Conservation (phyloP, 2,888 invertebrate genomes). For the Hypomecis punctinalis region DNA sequence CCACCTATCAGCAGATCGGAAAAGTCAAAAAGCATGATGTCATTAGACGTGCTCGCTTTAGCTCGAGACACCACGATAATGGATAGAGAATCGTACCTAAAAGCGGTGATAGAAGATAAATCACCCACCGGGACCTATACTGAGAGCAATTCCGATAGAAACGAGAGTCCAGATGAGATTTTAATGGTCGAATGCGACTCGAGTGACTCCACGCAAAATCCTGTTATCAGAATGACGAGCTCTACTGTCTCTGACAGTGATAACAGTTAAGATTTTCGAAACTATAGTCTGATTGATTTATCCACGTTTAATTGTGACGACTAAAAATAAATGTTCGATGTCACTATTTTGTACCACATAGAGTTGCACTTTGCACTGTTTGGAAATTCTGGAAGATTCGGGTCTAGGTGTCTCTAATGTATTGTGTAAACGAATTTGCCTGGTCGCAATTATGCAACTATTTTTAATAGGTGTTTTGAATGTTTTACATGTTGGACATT, state of each 20-base stretch:
- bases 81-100: constrained; percentile 77
- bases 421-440: constrained; percentile 2
- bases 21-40: constrained; percentile 81
- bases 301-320: neutral
- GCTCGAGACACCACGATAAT: constrained; percentile 73
- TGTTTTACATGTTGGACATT: constrained; percentile 10
- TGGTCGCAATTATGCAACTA: constrained; percentile 8
- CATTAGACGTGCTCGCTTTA: constrained; percentile 73
- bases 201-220: constrained; percentile 78
- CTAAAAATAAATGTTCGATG: constrained; percentile 1
- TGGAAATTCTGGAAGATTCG: neutral
- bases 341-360: constrained; percentile 5
- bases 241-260: constrained; percentile 78
- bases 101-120: constrained; percentile 80
- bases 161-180: constrained; percentile 79
- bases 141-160: constrained; percentile 78
- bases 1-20: constrained; percentile 70
- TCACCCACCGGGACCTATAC: constrained; percentile 79
- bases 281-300: neutral
- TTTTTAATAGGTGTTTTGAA: constrained; percentile 16
- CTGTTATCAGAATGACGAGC: constrained; percentile 79
- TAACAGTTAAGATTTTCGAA: constrained; percentile 64
- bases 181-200: constrained; percentile 81
- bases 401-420: constrained; percentile 1
- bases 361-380: constrained; percentile 15